phyloP scores from a whole-genome alignment of 2,888 invertebrate genomes.

The Caenorhabditis sp. region DNA sequence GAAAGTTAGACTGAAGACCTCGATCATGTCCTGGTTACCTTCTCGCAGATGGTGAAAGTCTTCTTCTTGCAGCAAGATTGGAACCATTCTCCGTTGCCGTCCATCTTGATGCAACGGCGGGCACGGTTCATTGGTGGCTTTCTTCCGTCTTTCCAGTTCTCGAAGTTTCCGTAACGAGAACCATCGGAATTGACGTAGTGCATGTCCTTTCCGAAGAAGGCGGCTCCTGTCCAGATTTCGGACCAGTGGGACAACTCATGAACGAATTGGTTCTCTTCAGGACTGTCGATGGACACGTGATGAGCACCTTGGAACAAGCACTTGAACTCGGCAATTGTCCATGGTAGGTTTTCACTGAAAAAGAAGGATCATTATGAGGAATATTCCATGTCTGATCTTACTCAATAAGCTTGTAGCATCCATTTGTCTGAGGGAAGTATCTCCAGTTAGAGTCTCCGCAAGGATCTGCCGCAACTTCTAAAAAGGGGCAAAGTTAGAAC shows the following conservation, averaged over 20 bases:
- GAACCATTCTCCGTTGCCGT: constrained; percentile 79
- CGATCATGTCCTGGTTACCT: constrained; percentile 44
- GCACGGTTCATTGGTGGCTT: constrained; percentile 79
- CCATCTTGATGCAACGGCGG: constrained; percentile 80
- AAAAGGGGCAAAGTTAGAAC: no score
- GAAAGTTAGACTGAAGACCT: background rate
- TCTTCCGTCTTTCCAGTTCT: constrained; percentile 76
- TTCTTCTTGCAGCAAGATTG: constrained; percentile 82
- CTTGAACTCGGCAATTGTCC: constrained; percentile 80
- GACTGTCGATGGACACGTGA: constrained; percentile 76
- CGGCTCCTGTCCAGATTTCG: constrained; percentile 80
- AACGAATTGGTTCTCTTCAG: constrained; percentile 80
- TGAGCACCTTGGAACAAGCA: constrained; percentile 81
- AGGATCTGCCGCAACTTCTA: constrained; percentile 61
- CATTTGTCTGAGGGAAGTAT: constrained; percentile 76
- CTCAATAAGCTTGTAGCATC: constrained; percentile 78
- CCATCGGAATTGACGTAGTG: constrained; percentile 78
- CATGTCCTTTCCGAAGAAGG: constrained; percentile 77
- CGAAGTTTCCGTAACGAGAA: constrained; percentile 73
- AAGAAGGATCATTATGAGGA: no score
- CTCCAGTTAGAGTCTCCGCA: constrained; percentile 75
- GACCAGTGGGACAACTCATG: constrained; percentile 76
- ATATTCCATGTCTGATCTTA: constrained; percentile 21
- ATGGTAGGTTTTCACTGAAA: constrained; percentile 72
- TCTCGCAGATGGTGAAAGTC: constrained; percentile 78